phyloP scores from a whole-genome alignment of 2,797 vertebrate genomes.

The Malacoraja senta region DNA sequence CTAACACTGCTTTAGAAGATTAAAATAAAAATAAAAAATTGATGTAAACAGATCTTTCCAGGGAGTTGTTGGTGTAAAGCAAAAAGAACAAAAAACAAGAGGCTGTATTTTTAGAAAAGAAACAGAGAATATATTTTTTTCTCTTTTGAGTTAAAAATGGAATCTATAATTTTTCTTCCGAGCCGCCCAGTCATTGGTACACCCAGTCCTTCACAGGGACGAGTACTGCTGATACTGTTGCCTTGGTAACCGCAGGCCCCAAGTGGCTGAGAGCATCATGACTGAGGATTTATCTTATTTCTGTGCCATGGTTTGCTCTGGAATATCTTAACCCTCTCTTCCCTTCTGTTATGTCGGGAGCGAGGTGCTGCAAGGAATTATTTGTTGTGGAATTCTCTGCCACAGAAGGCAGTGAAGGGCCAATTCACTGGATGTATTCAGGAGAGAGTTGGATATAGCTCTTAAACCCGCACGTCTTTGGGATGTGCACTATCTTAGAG shows the following conservation, averaged over 20 bases:
- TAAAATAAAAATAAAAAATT: background rate
- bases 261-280: background rate
- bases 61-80: background rate
- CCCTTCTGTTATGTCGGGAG: background rate
- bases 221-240: slow-evolving; percentile 14
- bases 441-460: too few relatives aligned
- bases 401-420: too few relatives aligned
- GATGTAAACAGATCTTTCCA: background rate
- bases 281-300: slow-evolving; percentile 25
- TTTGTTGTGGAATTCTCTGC: too few relatives aligned
- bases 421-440: too few relatives aligned
- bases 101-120: background rate
- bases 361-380: too few relatives aligned
- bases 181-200: background rate
- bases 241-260: slow-evolving; percentile 5
- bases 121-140: background rate
- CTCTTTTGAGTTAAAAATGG: slow-evolving; percentile 27
- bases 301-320: background rate
- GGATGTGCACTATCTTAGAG: too few relatives aligned
- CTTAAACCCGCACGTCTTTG: too few relatives aligned
- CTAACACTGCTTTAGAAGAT: background rate
- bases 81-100: background rate
- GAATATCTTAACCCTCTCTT: background rate
- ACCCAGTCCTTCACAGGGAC: background rate
- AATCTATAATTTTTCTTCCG: slow-evolving; percentile 27